phyloP scores from a whole-genome alignment of 1,140 invertebrate species.

The Trichonephila inaurata region DNA sequence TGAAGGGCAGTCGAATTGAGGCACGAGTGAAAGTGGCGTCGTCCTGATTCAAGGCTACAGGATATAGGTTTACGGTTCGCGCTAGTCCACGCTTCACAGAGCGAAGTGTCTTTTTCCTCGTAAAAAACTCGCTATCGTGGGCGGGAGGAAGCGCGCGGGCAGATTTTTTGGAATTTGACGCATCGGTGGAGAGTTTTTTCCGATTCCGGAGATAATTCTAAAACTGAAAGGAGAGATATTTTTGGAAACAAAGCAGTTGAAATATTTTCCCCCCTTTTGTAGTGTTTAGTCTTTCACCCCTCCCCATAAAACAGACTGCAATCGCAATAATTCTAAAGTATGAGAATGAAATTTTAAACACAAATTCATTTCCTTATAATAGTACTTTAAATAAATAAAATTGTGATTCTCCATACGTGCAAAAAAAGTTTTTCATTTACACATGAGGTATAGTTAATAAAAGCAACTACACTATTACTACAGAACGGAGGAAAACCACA shows the following conservation, averaged over 20 bases:
- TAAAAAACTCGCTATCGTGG: conserved; percentile 1
- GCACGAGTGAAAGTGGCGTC: conserved; percentile 25
- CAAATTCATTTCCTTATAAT: too few relatives aligned
- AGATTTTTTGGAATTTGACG: not conserved
- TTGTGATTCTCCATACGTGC: too few relatives aligned
- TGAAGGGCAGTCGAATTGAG: conserved; percentile 44
- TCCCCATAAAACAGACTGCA: too few relatives aligned
- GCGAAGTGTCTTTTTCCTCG: conserved; percentile 7
- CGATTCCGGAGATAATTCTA: not conserved
- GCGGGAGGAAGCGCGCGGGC: conserved; percentile 17
- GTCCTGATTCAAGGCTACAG: conserved; percentile 49
- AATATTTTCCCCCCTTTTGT: not conserved
- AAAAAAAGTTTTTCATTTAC: too few relatives aligned
- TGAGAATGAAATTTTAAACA: too few relatives aligned
- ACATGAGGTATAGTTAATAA: too few relatives aligned
- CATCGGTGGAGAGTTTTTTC: not conserved
- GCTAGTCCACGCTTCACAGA: conserved; percentile 27
- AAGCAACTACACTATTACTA: too few relatives aligned
- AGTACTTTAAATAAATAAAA: too few relatives aligned
- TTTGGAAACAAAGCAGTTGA: too few relatives aligned
- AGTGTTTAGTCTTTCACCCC: not conserved
- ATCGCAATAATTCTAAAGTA: too few relatives aligned
- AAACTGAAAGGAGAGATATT: too few relatives aligned
- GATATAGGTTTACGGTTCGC: conserved; percentile 57
- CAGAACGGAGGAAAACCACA: too few relatives aligned